These are phyloP conservation scores for Phymastichus coffea DNA, from an alignment of 1,140 invertebrate genomes.

Conservation along the genomic window DNA sequence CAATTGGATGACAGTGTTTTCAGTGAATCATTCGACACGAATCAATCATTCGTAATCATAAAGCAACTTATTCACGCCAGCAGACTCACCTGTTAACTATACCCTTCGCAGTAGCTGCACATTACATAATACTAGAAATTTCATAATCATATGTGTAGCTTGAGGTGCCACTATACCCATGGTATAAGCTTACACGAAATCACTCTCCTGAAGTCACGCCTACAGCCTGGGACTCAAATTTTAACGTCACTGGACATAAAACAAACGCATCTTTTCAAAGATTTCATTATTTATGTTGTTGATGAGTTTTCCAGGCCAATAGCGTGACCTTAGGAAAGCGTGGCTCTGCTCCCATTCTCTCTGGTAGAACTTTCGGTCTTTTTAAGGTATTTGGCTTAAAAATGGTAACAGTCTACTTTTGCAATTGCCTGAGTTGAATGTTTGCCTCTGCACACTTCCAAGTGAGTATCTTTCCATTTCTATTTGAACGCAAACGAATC, in stretches of 20 bases:
- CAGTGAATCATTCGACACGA: too few species aligned
- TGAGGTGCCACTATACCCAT: conserved; percentile 56
- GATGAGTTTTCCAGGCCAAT: conserved; percentile 34
- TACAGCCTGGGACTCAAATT: conserved; percentile 9
- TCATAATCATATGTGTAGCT: conserved; percentile 22
- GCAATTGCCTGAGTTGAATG: not conserved
- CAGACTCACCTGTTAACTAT: too few species aligned
- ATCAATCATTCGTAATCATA: too few species aligned
- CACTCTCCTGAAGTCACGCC: conserved; percentile 11
- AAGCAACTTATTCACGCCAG: too few species aligned
- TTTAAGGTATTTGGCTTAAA: conserved; percentile 8
- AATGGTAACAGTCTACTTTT: not conserved
- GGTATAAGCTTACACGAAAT: conserved; percentile 33
- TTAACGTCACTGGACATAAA: not conserved
- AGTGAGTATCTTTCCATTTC: not conserved
- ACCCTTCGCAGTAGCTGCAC: too few species aligned
- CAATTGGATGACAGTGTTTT: too few species aligned
- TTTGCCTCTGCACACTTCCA: too few species aligned
- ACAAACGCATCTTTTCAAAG: not conserved
- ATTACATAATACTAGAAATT: too few species aligned
- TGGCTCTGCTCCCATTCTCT: conserved; percentile 36
- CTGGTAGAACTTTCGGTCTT: conserved; percentile 11
- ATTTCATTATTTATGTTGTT: conserved; percentile 19
- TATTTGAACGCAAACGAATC: not conserved
- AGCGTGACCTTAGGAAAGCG: conserved; percentile 36